Base-by-base conservation (phyloP, 2,888 invertebrate genomes). In the Ariolimax columbianus region DNA sequence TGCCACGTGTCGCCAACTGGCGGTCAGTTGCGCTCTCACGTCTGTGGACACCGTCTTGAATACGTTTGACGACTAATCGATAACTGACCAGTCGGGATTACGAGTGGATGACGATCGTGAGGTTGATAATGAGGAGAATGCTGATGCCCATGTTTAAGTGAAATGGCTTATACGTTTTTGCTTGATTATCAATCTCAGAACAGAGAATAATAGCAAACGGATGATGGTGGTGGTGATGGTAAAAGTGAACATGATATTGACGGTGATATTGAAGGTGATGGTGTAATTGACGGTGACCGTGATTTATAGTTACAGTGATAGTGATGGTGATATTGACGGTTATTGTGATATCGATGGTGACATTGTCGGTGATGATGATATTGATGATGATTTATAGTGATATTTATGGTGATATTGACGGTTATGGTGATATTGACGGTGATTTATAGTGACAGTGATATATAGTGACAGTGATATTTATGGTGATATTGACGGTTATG, bases 11-110 rank as follows among this genome's bases (percentile, higher is more conserved):
- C 33, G 26, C 19, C 77, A 55, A 77, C 51, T 36, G 51, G 55
- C 36, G 33, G n/a, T 0, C 36, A 77, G 33, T 77, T 77, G 77
- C 77, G 33, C n/a, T 19, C 77, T 77, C 77, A 77, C 77, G 77
- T 38, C 36, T 23, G 17, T 23, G 55, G 26, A 19, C 36, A 36
- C 19, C 33, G 55, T n/a, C 7, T 77, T 55, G 51, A 77, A 51
- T 77, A 77, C 36, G 19, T 77, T 77, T 4, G 17, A 36, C 19
- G 33, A 9, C 11, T 77, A 77, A 77, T 77, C 77, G 43, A 77
- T 77, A 23, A 26, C 23, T 51, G 55, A 59, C 55, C 55, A 51
- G 30, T n/a, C 2, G 7, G 33, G 77, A 55, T 51, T 36, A 77
- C n/a, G n/a, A 40, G 33, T 33, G 33, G 33, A 33, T n/a, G n/a